Evolutionary conservation across 1,140 invertebrate genomes (phyloP), one percentile per base, ranked within the genome.

Genomic region (Mizuhopecten yessoensis): DNA sequence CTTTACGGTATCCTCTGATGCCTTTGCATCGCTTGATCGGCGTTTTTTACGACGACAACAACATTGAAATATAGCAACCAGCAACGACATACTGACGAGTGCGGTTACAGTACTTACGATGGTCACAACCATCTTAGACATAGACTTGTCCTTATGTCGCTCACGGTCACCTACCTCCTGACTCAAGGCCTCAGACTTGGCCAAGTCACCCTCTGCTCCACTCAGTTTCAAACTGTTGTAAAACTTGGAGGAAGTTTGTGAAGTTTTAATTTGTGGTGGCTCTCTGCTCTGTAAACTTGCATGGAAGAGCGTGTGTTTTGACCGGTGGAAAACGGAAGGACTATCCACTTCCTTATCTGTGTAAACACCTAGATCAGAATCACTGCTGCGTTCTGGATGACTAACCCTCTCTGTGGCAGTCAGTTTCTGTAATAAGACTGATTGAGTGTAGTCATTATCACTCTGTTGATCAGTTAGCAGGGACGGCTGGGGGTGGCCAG

Each of bases 61-160:
- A 91, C 95, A 95, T 57, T 94, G 92, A 86, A 95, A 95, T 89
- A 95, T 91, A 39, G 93, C 93, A 20, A 94, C 94, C 89, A 94
- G 92, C 87, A 94, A 75, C 45, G 92, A 91, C 88, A 94, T 92
- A 49, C 93, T 92, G 57, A 94, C 88, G 15, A 94, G 90, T 20
- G 92, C 93, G 15, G 91, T 90, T 34, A 94, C 11, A 36, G 94
- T 93, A 34, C 90, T 93, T 39, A 91, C 57, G 36, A 94, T 88
- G 33, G 91, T 92, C 34, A 94, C 45, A n/a, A 94, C 92, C 92
- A 93, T 93, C n/a, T 89, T 93, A 75, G 91, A 88, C 45, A 88
- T 87, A 33, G 88, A 91, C 87, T 34, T 29, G 23, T 86, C 36
- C 36, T 39, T 90, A 36, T 39, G 33, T 33, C 10, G 23, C 57